Percentiles rank a stretch among this genome's conserved stretches.
These are phyloP conservation scores for Prorops nasuta DNA, from an alignment of 1,140 invertebrate species.

Conservation along the genomic window DNA sequence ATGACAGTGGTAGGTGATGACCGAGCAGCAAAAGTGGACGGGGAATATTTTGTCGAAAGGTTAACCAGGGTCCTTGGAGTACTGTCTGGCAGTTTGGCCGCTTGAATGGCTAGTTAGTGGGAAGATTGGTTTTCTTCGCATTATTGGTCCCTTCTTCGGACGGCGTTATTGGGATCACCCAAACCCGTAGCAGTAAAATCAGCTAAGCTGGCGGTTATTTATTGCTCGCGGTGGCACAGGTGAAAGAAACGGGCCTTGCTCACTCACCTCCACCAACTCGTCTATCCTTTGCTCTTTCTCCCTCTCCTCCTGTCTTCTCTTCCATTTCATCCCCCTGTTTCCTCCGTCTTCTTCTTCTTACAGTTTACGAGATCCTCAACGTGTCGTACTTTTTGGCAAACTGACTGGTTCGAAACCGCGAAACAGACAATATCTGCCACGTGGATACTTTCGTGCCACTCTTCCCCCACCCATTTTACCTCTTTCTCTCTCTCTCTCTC, in stretches of 20 bases:
- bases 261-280: constrained; percentile 10
- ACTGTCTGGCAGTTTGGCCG: constrained; percentile 42
- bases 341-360: constrained; percentile 1
- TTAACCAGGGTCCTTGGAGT: constrained; percentile 50
- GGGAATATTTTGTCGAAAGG: too few species aligned
- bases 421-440: too few species aligned
- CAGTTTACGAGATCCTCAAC: neutral
- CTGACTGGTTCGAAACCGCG: too few species aligned
- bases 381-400: too few species aligned
- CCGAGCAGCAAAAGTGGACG: too few species aligned
- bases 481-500: too few species aligned
- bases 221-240: constrained; percentile 56
- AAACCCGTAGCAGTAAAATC: constrained; percentile 54
- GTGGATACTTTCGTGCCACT: too few species aligned
- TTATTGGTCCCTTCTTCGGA: constrained; percentile 41
- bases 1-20: too few species aligned
- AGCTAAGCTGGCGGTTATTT: constrained; percentile 56
- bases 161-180: constrained; percentile 47
- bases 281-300: constrained; percentile 1
- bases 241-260: constrained; percentile 41
- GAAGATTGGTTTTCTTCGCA: constrained; percentile 50
- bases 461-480: too few species aligned
- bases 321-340: neutral
- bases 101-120: constrained; percentile 52
- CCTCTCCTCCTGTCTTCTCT: constrained; percentile 4